A percentile compares a stretch with the other conserved stretches of the same genome.
Evolutionary conservation across 2,797 vertebrate species (phyloP).

Genomic region (Melanotaenia pygmaea): DNA sequence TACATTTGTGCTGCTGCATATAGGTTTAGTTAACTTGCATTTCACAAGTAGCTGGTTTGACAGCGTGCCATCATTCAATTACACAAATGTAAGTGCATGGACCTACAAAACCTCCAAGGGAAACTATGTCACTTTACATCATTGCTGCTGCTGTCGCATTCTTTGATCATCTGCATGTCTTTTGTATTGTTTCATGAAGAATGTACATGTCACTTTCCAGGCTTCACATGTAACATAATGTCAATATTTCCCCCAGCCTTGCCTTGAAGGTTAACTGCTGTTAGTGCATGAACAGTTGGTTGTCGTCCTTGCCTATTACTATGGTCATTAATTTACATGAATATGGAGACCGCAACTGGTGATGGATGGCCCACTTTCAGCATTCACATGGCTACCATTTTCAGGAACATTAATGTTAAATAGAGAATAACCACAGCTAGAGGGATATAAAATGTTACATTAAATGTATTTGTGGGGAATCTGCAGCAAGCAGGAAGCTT

Average conservation of each 20-base stretch:
- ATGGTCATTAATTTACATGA: background rate
- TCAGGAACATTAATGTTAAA: constrained; percentile 4
- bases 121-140: constrained; percentile 27
- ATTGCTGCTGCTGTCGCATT: constrained; percentile 26
- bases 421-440: constrained; percentile 2
- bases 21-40: background rate
- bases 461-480: background rate
- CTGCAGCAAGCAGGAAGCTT: background rate
- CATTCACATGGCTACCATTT: background rate
- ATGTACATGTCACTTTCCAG: background rate
- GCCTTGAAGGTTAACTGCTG: background rate
- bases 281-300: background rate
- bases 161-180: constrained; percentile 3
- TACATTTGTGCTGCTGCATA: constrained; percentile 2
- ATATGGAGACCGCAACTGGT: background rate
- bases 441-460: background rate
- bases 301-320: constrained; percentile 4
- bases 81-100: constrained; percentile 15
- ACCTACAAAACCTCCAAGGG: constrained; percentile 12
- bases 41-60: constrained; percentile 3
- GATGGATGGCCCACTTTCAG: background rate
- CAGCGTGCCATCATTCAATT: constrained; percentile 34
- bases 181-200: background rate
- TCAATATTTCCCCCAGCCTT: background rate
- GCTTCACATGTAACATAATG: background rate